Base-by-base conservation (phyloP, 2,113 vertebrate genomes). In the Dipodomys ordii region DNA sequence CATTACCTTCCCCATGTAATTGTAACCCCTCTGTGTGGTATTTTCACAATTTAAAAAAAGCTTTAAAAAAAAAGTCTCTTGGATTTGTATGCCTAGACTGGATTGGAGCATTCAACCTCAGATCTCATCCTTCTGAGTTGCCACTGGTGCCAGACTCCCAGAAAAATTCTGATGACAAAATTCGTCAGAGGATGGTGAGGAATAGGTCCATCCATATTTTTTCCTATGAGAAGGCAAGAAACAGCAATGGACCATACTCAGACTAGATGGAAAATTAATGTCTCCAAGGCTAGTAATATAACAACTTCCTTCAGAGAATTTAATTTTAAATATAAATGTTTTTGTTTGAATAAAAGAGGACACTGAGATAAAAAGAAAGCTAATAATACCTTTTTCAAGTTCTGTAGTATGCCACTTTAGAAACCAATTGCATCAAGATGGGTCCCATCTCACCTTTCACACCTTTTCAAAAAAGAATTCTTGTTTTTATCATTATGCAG, bases 161-260 rank as follows among this genome's bases (percentile, higher is more conserved):
- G 12, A 49, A 16, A 57, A 57, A 13, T 15, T 84, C 71, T 65
- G 7, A 72, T 57, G 60, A 80, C 7, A 79, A 83, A 82, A 86
- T 80, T 64, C 22, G 92, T 76, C 49, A 83, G 1, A 49, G 20
- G 15, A 93, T 20, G 4, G 1, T 80, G 3, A 95, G 46, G 22
- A 92, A 83, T 12, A 69, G 53, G 44, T 88, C 83, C 30, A 90
- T 76, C 83, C 30, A 90, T 76, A 92, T 92, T 9, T 90, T 92
- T 88, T 76, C 30, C 32, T n/a, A 12, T 49, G n/a, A 30, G 81
- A 83, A 28, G 28, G 32, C 6, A 83, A 73, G 69, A 73, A 46
- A 4, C 2, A 73, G 8, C 62, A 16, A 93, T 7, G 76, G 13
- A 90, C 5, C 85, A 4, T 57, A 71, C 44, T 95, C 74, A 78